A percentile compares a stretch with the other conserved stretches of the same genome.
phyloP scores from a whole-genome alignment of 2,888 invertebrate genomes.

The Ormia ochracea region DNA sequence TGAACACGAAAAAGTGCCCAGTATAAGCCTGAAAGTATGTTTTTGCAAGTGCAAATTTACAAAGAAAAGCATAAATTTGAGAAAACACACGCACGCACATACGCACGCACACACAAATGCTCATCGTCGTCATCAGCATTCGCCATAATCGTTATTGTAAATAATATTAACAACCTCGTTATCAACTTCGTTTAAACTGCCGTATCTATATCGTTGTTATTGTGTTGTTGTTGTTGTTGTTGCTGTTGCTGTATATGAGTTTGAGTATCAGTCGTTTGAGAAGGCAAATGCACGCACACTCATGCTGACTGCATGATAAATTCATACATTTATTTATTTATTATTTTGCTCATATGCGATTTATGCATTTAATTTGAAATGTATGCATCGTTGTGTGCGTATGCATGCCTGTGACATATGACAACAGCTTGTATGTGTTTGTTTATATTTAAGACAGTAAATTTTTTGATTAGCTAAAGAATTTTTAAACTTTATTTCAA shows the following conservation, averaged over 20 bases:
- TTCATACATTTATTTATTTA: conserved; percentile 26
- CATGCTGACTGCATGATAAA: not conserved
- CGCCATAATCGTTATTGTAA: conserved; percentile 13
- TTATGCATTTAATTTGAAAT: conserved; percentile 19
- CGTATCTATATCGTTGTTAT: not conserved
- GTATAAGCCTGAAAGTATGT: not conserved
- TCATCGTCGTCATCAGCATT: not conserved
- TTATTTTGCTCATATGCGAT: conserved; percentile 26
- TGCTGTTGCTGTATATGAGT: not conserved
- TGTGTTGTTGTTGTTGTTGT: not conserved
- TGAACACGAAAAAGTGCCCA: conserved; percentile 11
- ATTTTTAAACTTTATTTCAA: conserved; percentile 19
- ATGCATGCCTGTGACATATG: not conserved
- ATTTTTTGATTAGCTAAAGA: conserved; percentile 29
- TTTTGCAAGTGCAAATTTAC: conserved; percentile 30
- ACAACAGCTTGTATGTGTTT: conserved; percentile 1
- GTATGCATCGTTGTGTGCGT: not conserved
- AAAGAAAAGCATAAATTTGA: conserved; percentile 57
- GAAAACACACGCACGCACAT: not conserved
- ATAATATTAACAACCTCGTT: conserved; percentile 23
- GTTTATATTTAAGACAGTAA: conserved; percentile 3
- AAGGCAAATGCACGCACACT: not conserved
- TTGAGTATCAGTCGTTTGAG: not conserved
- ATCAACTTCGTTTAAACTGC: conserved; percentile 30
- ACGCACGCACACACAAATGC: not conserved